These are phyloP conservation scores for Enteromius anoplus DNA, from an alignment of 2,797 vertebrate species.

Conservation along the genomic window DNA sequence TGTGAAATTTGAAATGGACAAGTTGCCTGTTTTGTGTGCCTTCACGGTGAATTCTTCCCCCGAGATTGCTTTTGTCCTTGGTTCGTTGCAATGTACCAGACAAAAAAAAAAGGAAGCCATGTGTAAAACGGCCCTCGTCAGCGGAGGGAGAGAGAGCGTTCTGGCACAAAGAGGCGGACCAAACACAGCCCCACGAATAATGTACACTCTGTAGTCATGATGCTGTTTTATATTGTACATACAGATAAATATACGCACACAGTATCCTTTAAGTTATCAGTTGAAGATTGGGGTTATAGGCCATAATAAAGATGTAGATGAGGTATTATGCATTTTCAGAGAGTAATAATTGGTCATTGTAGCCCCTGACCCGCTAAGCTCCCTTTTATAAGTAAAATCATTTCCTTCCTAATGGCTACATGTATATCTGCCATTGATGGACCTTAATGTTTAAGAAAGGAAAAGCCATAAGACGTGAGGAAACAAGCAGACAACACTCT, in stretches of 20 bases:
- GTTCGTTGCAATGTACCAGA: conserved; percentile 41
- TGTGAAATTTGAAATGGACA: conserved; percentile 64
- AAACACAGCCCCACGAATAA: conserved; percentile 67
- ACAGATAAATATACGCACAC: conserved; percentile 79
- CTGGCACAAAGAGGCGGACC: conserved; percentile 68
- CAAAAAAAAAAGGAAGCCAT: conserved; percentile 30
- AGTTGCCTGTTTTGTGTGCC: conserved; percentile 81
- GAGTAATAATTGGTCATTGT: conserved; percentile 44
- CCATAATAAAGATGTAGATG: conserved; percentile 55
- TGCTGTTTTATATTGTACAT: conserved; percentile 85
- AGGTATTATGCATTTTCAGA: conserved; percentile 68
- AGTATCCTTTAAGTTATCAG: conserved; percentile 76
- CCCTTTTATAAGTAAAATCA: conserved; percentile 44
- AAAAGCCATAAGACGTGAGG: conserved; percentile 30
- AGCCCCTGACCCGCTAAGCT: conserved; percentile 46
- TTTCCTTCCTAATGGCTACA: conserved; percentile 40
- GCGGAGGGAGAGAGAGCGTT: conserved; percentile 51
- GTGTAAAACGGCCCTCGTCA: conserved; percentile 62
- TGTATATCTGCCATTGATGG: conserved; percentile 44
- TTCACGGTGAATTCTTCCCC: conserved; percentile 70
- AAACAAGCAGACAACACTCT: not conserved
- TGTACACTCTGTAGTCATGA: conserved; percentile 79
- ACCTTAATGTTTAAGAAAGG: conserved; percentile 23
- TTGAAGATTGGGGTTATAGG: conserved; percentile 58
- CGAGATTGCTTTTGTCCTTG: conserved; percentile 53